Base-by-base conservation (phyloP, 2,797 vertebrate genomes). In the Erithacus rubecula region DNA sequence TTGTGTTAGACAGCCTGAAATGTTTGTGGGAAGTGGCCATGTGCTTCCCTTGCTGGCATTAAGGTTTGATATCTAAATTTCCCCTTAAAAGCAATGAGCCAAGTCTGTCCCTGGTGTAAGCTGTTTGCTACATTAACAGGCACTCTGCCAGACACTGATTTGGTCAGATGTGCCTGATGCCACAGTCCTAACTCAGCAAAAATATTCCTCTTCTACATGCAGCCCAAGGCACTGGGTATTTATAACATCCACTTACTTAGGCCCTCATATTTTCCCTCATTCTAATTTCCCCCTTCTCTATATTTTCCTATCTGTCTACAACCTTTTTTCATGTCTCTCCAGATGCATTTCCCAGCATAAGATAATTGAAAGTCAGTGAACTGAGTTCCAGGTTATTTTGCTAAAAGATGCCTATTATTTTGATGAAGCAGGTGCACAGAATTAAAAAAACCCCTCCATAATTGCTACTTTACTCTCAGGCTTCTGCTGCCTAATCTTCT, bases 391-490 rank as follows among this genome's bases (percentile, higher is more conserved):
- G 63, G 80, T 96, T 97, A 92, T 93, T 96, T 97, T 94, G 87
- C 94, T 94, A 93, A 97, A 97, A 96, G 96, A 97, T 79, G 87
- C 75, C 89, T 90, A 95, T 95, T 97, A 96, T 97, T 96, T 97
- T 97, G 95, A 96, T 96, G 94, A 97, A 96, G 76, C 88, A 97
- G 92, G 95, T 96, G 95, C 87, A 90, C 63, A 71, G 91, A 92
- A 91, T 96, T 93, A 89, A 94, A 96, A 94, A 93, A 95, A 52
- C 0, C 0, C 58, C 59, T 83, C 75, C 80, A 83, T 96, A 96
- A 96, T 97, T 96, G 93, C 96, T 96, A 91, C 96, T 95, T 92
- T 97, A 87, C 92, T 96, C 62, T 95, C 87, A 88, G 85, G 75
- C 80, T 96, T 97, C 88, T 92, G 72, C 92, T 91, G 62, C 90